Conservation (phyloP, 2,888 invertebrate species). For the Cancer borealis region DNA sequence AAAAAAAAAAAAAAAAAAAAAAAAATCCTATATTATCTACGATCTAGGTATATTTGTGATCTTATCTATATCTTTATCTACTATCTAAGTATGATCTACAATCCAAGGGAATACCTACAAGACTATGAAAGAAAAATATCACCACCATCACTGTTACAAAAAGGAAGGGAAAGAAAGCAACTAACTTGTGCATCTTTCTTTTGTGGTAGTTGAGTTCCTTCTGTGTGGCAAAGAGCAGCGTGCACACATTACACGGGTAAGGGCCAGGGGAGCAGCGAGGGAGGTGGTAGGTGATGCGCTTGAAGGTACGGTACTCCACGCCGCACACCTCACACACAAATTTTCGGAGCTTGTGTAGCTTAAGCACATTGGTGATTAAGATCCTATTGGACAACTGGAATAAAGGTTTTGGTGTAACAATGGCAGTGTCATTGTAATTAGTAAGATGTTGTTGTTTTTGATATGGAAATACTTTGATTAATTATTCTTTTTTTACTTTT, state of each 20-base stretch:
- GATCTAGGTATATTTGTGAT: not conserved
- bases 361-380: conserved; percentile 70
- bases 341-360: conserved; percentile 73
- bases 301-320: conserved; percentile 74
- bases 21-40: not conserved
- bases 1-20: not conserved
- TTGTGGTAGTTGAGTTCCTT: conserved; percentile 75
- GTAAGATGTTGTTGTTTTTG: not conserved
- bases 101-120: not conserved
- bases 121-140: not conserved
- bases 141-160: not conserved
- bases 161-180: not conserved
- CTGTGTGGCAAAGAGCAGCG: conserved; percentile 54
- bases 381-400: conserved; percentile 69
- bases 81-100: not conserved
- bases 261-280: conserved; percentile 75
- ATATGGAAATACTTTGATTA: no score
- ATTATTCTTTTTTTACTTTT: no score
- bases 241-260: conserved; percentile 75
- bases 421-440: no score
- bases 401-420: not conserved
- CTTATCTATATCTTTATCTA: no score
- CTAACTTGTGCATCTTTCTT: conserved; percentile 75
- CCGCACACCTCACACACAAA: conserved; percentile 76
- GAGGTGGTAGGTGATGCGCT: conserved; percentile 74